Conservation (phyloP, 2,888 invertebrate species). For the Lysandra coridon region DNA sequence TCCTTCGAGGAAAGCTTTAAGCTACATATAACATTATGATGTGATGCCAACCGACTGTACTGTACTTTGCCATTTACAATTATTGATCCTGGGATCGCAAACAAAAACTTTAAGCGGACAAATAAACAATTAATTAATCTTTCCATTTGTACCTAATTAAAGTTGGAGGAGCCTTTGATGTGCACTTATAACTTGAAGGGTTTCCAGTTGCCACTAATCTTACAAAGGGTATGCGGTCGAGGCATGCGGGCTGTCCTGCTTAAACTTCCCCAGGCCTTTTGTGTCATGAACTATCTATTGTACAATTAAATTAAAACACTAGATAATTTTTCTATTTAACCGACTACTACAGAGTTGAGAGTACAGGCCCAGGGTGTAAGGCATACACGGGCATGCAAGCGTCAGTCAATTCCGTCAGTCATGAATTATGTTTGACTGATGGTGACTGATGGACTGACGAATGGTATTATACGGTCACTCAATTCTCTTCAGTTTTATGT, state of each 20-base stretch:
- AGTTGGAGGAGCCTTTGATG: constrained; percentile 27
- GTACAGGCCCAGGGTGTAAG: too few relatives aligned
- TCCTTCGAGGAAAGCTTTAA: too few relatives aligned
- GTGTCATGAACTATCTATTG: constrained; percentile 21
- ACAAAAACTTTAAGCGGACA: constrained; percentile 4
- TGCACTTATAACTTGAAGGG: constrained; percentile 37
- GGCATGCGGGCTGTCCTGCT: constrained; percentile 51
- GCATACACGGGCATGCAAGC: too few relatives aligned
- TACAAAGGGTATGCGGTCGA: constrained; percentile 50
- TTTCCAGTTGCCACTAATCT: constrained; percentile 45
- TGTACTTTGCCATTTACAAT: not conserved
- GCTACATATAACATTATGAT: too few relatives aligned
- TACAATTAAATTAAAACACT: not conserved
- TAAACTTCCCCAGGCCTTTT: constrained; percentile 38
- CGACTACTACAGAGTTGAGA: not conserved
- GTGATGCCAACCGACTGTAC: too few relatives aligned
- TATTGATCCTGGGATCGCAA: not conserved
- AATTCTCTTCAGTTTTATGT: too few relatives aligned
- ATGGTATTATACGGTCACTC: too few relatives aligned
- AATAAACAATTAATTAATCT: constrained; percentile 25
- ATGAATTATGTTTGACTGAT: too few relatives aligned
- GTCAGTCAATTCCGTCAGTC: too few relatives aligned
- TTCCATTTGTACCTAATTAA: constrained; percentile 19
- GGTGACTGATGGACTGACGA: too few relatives aligned
- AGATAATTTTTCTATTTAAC: not conserved